These are phyloP conservation scores for Proctacanthus coquilletti DNA, from an alignment of 1,140 invertebrate genomes.

Conservation along the genomic window DNA sequence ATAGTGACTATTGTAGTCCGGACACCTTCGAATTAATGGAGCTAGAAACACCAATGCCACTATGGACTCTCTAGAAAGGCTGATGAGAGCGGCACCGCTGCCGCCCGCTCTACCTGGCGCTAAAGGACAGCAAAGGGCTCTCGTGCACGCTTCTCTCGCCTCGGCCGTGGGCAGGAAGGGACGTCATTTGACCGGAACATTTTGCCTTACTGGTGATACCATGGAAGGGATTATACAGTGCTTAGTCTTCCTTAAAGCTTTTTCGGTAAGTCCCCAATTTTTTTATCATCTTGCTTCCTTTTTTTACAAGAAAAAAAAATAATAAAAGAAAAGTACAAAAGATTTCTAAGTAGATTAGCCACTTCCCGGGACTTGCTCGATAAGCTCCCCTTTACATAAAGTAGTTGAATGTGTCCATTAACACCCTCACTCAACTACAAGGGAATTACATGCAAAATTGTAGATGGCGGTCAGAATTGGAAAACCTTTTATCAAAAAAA, in stretches of 20 bases:
- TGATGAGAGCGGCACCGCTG: slow-evolving; percentile 51
- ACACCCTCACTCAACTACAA: too few relatives aligned
- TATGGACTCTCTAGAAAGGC: slow-evolving; percentile 62
- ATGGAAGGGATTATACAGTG: slow-evolving; percentile 88
- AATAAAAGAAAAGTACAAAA: background rate
- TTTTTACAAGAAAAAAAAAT: too few relatives aligned
- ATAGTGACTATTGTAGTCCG: too few relatives aligned
- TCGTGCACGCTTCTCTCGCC: slow-evolving; percentile 59
- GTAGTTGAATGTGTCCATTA: too few relatives aligned
- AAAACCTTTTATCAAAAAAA: too few relatives aligned
- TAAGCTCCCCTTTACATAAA: too few relatives aligned
- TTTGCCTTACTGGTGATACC: slow-evolving; percentile 73
- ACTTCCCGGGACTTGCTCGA: background rate
- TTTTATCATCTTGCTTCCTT: too few relatives aligned
- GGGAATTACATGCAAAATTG: too few relatives aligned
- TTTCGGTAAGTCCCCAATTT: slow-evolving; percentile 54
- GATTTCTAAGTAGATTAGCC: background rate
- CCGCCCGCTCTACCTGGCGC: slow-evolving; percentile 36
- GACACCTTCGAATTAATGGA: too few relatives aligned
- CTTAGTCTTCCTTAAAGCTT: slow-evolving; percentile 78
- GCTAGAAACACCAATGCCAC: too few relatives aligned
- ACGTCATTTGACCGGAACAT: slow-evolving; percentile 67
- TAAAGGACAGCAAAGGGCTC: slow-evolving; percentile 41
- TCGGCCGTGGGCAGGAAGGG: slow-evolving; percentile 58
- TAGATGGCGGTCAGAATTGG: too few relatives aligned